A percentile compares a stretch with the other conserved stretches of the same genome.
Evolutionary conservation across 1,140 invertebrate genomes (phyloP).

Genomic region (Drosophila ironensis): DNA sequence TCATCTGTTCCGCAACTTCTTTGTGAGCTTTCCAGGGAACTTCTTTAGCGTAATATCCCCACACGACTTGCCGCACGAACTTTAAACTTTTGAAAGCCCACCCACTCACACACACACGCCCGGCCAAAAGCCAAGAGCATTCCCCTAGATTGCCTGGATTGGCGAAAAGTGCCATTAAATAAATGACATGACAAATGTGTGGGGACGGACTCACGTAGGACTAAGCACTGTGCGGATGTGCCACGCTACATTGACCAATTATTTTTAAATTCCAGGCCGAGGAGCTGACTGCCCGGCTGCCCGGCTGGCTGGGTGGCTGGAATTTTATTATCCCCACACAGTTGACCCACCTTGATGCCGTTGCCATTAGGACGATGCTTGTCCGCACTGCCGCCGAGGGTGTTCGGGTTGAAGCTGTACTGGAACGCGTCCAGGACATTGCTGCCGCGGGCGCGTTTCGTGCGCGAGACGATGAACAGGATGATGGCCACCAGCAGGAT

Average conservation of each 20-base stretch:
- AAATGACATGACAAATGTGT: conserved; percentile 68
- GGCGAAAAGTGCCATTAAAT: conserved; percentile 75
- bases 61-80: too few species aligned
- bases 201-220: conserved; percentile 39
- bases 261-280: conserved; percentile 68
- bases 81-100: too few species aligned
- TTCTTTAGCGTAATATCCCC: too few species aligned
- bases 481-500: conserved; percentile 87
- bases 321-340: conserved; percentile 33
- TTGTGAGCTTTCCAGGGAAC: too few species aligned
- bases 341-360: conserved; percentile 83
- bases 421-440: conserved; percentile 82
- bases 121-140: too few species aligned
- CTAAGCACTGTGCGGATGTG: conserved; percentile 38
- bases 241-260: conserved; percentile 77
- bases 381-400: conserved; percentile 82
- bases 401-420: conserved; percentile 82
- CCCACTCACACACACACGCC: too few species aligned
- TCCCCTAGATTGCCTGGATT: conserved; percentile 11
- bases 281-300: too few species aligned
- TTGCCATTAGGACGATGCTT: conserved; percentile 80
- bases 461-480: conserved; percentile 87
- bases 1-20: too few species aligned
- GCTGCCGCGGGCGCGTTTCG: conserved; percentile 85
- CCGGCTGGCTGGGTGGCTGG: too few species aligned